These are phyloP conservation scores for Eilema depressum DNA, from an alignment of 2,888 invertebrate species.

Conservation along the genomic window DNA sequence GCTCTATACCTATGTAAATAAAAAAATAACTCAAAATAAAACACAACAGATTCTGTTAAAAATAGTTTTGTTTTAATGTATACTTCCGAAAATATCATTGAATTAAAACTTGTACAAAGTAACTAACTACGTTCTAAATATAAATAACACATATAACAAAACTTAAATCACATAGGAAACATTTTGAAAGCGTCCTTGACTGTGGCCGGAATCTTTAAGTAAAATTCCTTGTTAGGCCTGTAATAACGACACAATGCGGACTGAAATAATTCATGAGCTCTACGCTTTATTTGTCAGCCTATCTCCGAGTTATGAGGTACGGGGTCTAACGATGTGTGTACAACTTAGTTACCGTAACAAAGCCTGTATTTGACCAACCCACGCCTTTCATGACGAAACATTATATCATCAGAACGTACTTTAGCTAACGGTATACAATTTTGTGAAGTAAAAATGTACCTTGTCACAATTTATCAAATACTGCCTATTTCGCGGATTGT, in stretches of 20 bases:
- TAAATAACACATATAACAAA: background rate
- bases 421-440: background rate
- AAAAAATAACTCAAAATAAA: no score
- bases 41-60: no score
- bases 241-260: constrained; percentile 33
- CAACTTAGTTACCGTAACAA: constrained; percentile 30
- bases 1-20: no score
- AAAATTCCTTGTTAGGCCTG: constrained; percentile 23
- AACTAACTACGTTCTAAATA: no score
- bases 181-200: constrained; percentile 18
- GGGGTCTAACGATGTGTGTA: constrained; percentile 24
- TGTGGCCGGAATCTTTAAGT: constrained; percentile 25
- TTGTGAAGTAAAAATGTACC: background rate
- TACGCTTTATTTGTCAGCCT: constrained; percentile 39
- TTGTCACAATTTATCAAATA: no score
- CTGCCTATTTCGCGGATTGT: background rate
- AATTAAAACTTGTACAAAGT: no score
- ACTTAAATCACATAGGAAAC: constrained; percentile 12
- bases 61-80: no score
- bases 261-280: constrained; percentile 44
- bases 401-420: background rate
- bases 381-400: constrained; percentile 7
- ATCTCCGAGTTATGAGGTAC: constrained; percentile 23
- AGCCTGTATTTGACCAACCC: constrained; percentile 22
- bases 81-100: no score